Base-by-base conservation (phyloP, 2,888 invertebrate genomes). In the Hemaris fuciformis region DNA sequence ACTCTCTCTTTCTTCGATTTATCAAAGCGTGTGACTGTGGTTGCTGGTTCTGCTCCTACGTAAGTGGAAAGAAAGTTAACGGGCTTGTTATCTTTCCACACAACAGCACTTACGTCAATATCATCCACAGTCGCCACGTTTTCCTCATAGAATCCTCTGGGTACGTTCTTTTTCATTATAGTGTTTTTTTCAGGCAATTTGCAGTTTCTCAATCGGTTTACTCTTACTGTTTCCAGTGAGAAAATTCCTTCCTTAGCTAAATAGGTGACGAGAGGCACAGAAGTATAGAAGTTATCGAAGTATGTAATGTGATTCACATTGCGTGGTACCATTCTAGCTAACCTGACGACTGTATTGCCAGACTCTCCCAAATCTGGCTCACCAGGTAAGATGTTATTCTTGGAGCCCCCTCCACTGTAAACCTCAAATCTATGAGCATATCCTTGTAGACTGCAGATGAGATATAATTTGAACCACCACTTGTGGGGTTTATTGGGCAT, bases 21-120 rank as follows among this genome's bases (percentile, higher is more conserved):
- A 69, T 73, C 75, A 72, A 69, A 78, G 53, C 74, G 69, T 60
- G 67, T 69, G 62, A 76, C 69, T 67, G 70, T 75, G 61, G 68
- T 67, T 67, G 66, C 72, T 68, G 73, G 75, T 72, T 78, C 71
- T 68, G 72, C 74, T 60, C 79, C 80, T 66, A 77, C 77, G 62
- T 76, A 81, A 43, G 80, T 76, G 61, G 81, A 81, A 65, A 77
- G 68, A 63, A 81, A 68, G 60, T 67, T 72, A 59, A 81, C 79
- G 63, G 71, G 74, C 66, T 80, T 82, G 61, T 79, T 82, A 64
- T 82, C 81, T 68, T 81, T 81, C 80, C 81, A 83, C 57, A 68
- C 68, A 61, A 68, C 70, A 69, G 71, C 71, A 64, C 66, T 69
- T 64, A 77, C 66, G 46, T 74, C 74, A 62, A 70, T 66, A 67